Conservation (phyloP, 1,140 invertebrate genomes). For the Hypothenemus hampei region DNA sequence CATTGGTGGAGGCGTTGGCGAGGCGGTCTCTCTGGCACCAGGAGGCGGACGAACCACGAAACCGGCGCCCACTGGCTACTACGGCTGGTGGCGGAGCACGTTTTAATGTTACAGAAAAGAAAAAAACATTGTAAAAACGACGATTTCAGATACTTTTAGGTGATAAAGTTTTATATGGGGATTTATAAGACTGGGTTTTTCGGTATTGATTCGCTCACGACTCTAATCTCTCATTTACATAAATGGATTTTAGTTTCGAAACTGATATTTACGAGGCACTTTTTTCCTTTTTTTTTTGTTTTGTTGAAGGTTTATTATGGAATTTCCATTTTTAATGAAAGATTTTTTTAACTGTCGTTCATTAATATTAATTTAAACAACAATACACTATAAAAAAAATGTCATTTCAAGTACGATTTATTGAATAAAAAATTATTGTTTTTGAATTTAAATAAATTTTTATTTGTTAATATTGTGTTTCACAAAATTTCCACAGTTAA, state of each 20-base stretch:
- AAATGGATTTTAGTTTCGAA: constrained; percentile 24
- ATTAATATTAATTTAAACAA: too few species aligned
- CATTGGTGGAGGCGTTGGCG: constrained; percentile 37
- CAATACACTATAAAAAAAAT: too few species aligned
- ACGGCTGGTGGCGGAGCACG: constrained; percentile 4
- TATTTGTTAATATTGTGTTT: too few species aligned
- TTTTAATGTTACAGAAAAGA: constrained; percentile 6
- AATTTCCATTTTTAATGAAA: too few species aligned
- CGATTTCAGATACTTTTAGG: constrained; percentile 22
- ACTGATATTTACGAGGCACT: constrained; percentile 29
- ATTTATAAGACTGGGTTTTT: constrained; percentile 2
- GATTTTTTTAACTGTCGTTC: too few species aligned
- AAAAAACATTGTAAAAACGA: constrained; percentile 16
- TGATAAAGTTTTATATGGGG: constrained; percentile 25
- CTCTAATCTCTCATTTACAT: constrained; percentile 20
- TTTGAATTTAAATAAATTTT: too few species aligned
- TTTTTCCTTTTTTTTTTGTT: too few species aligned
- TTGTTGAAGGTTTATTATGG: too few species aligned
- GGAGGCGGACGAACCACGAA: constrained; percentile 34
- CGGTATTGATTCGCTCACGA: constrained; percentile 20
- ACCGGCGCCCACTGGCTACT: constrained; percentile 24
- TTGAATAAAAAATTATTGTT: too few species aligned
- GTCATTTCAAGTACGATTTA: too few species aligned
- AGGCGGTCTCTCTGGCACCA: constrained; percentile 33
- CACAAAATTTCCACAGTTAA: too few species aligned